Conservation (phyloP, 2,888 invertebrate species). For the Didymodactylos carnosus region DNA sequence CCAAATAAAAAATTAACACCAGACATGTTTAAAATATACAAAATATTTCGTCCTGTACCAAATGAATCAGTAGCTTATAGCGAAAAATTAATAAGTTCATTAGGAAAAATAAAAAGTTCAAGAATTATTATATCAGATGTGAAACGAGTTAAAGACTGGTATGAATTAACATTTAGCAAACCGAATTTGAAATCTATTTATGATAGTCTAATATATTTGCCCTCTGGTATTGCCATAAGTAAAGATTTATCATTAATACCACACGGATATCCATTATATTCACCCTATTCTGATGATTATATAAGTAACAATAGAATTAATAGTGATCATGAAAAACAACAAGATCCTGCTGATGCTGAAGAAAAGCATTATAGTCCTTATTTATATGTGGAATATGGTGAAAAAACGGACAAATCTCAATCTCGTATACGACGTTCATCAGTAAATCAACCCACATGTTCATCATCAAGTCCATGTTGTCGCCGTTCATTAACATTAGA, state of each 20-base stretch:
- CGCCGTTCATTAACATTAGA: not conserved
- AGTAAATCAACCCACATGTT: not conserved
- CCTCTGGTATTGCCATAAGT: too few species aligned
- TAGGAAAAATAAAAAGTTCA: not conserved
- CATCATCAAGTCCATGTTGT: not conserved
- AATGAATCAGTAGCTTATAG: not conserved
- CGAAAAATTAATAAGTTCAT: not conserved
- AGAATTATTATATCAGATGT: not conserved
- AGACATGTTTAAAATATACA: not conserved
- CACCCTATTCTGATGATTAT: too few species aligned
- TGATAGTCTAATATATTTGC: too few species aligned
- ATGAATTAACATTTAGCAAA: not conserved
- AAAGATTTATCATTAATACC: too few species aligned
- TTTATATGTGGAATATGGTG: not conserved
- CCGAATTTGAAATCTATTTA: not conserved
- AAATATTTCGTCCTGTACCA: not conserved
- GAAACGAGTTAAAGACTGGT: not conserved
- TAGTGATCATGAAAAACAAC: too few species aligned
- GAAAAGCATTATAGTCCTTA: not conserved
- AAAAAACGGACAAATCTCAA: not conserved
- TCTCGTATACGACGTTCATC: not conserved
- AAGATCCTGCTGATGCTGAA: not conserved
- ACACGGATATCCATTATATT: too few species aligned
- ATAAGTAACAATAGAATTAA: too few species aligned
- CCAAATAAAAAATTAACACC: not conserved